Evolutionary conservation across 2,888 invertebrate genomes (phyloP).

Genomic region (Podotricha telesiphe): DNA sequence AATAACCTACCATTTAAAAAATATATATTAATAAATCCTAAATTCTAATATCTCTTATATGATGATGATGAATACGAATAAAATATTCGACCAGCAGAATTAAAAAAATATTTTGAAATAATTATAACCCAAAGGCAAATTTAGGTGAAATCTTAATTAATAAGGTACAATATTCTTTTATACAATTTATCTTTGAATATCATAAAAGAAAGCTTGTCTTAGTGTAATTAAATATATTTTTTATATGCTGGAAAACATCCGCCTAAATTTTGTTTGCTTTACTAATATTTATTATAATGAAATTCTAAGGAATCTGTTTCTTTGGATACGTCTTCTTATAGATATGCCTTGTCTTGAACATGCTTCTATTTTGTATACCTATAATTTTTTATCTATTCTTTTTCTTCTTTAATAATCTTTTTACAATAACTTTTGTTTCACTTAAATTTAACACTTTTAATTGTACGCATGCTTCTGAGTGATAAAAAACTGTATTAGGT

Average conservation of each 20-base stretch:
- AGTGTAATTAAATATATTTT: conserved; percentile 17
- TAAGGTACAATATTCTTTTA: conserved; percentile 26
- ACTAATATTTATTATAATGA: not conserved
- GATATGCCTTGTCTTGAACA: too few species aligned
- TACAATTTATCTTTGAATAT: conserved; percentile 22
- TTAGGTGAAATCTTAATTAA: conserved; percentile 49
- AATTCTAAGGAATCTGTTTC: not conserved
- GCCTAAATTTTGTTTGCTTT: not conserved
- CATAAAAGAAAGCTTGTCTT: conserved; percentile 27
- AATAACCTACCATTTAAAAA: too few species aligned
- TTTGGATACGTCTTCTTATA: not conserved
- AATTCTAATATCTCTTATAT: not conserved
- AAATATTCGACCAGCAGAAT: conserved; percentile 45
- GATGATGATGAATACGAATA: conserved; percentile 11
- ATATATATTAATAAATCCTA: too few species aligned
- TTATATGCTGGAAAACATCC: not conserved
- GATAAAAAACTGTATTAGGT: too few species aligned
- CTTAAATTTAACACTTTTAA: too few species aligned
- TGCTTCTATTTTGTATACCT: too few species aligned
- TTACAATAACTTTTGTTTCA: too few species aligned
- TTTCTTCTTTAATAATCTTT: too few species aligned
- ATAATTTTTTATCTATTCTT: too few species aligned
- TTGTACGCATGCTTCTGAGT: too few species aligned
- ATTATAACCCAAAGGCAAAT: conserved; percentile 47
- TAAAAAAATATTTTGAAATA: conserved; percentile 46